Evolutionary conservation across 2,113 vertebrate genomes (phyloP), one percentile per base, ranked within the genome.

Genomic region (Oryzias melastigma): DNA sequence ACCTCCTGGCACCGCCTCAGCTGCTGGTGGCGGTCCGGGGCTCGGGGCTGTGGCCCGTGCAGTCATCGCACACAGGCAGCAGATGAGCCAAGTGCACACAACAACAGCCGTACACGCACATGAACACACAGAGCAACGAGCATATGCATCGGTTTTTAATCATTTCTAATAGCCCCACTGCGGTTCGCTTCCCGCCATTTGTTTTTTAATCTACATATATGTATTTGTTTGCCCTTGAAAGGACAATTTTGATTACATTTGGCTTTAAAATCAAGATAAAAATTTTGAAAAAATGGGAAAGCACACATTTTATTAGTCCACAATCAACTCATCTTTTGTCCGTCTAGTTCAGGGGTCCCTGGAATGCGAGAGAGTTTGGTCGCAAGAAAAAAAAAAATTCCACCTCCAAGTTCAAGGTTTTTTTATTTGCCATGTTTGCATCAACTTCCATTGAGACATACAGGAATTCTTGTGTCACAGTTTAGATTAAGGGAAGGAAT

Each of bases 1-100:
- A 66, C 47, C 79, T 75, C 52, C 59, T 66, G 73, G 73, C 76
- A 65, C 67, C 44, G 58, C 47, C 61, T 54, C 58, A 52, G 59
- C 72, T 71, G 68, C 77, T 75, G 69, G 71, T 73, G 52, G 53
- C 24, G 7, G 68, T 62, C 29, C 20, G 62, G 69, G 52, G 55
- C 61, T 78, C 69, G 1, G 77, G 80, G 77, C 83, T 61, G 29
- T 35, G 63, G 62, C 76, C 69, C 55, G 60, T 61, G 73, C 46
- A 66, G 60, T 68, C 73, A 61, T 69, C 75, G 52, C 64, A 60
- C 18, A 14, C 66, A 60, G 44, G 67, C 44, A 35, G 57, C 75
- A 61, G 68, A 65, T 65, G 47, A 77, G 58, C 54, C 63, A 54
- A 55, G n/a, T 7, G 47, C 64, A 72, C 58, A 62, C 66, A 57